Conservation (phyloP, 2,113 vertebrate genomes). For the Coturnix japonica region DNA sequence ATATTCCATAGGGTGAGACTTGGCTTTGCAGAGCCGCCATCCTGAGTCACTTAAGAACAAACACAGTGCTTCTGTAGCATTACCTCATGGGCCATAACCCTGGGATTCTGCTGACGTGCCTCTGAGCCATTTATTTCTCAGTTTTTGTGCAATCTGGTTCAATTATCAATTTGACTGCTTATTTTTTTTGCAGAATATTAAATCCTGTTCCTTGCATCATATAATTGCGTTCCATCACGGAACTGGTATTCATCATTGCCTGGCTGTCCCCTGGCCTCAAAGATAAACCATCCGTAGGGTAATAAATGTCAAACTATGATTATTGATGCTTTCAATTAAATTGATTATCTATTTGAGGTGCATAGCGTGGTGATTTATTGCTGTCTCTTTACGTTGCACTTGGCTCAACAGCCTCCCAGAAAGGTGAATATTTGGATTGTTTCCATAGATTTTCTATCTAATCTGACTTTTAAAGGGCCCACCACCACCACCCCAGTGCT, state of each 20-base stretch:
- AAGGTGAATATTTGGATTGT: constrained; percentile 67
- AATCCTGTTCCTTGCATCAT: constrained; percentile 71
- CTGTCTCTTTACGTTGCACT: constrained; percentile 73
- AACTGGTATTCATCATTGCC: constrained; percentile 86
- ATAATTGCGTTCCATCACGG: constrained; percentile 85
- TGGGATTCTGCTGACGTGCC: neutral
- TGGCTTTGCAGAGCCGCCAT: neutral
- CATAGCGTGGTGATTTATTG: constrained; percentile 78
- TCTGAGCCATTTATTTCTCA: constrained; percentile 55
- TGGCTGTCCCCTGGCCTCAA: constrained; percentile 87
- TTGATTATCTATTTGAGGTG: constrained; percentile 90
- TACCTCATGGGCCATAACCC: neutral
- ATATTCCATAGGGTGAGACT: neutral
- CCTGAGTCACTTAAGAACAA: neutral
- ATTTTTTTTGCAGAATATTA: constrained; percentile 53
- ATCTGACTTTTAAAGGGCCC: constrained; percentile 37
- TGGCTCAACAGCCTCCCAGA: constrained; percentile 59
- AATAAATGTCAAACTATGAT: constrained; percentile 93
- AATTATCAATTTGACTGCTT: constrained; percentile 69
- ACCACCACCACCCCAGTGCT: neutral
- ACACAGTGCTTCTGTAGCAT: neutral
- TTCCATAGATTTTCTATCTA: constrained; percentile 67
- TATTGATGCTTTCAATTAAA: constrained; percentile 95
- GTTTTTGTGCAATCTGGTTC: constrained; percentile 56
- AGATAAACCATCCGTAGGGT: constrained; percentile 90